A percentile compares a stretch with the other conserved stretches of the same genome.
These are phyloP conservation scores for Lathamus discolor DNA, from an alignment of 2,113 vertebrate genomes.

Conservation along the genomic window DNA sequence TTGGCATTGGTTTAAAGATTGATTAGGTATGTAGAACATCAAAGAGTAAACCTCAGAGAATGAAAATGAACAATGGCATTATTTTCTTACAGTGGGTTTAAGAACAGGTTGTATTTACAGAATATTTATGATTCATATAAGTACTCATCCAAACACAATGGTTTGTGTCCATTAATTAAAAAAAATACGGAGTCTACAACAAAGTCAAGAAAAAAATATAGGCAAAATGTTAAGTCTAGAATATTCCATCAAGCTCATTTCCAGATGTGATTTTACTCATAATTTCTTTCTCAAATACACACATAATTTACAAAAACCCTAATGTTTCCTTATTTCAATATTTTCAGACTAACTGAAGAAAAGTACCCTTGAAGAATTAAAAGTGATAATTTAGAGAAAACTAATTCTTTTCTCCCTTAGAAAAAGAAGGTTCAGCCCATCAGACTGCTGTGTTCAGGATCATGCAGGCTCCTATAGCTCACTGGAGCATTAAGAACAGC, in stretches of 20 bases:
- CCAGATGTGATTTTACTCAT: constrained; percentile 25
- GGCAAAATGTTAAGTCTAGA: constrained; percentile 5
- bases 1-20: constrained; percentile 51
- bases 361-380: background rate
- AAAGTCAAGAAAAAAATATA: constrained; percentile 45
- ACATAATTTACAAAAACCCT: background rate
- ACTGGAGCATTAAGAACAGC: background rate
- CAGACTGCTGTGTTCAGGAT: background rate
- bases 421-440: background rate
- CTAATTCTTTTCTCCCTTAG: background rate
- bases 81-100: constrained; percentile 38
- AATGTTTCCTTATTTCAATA: background rate
- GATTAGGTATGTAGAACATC: constrained; percentile 35
- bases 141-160: background rate
- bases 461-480: background rate
- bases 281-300: background rate
- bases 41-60: constrained; percentile 40
- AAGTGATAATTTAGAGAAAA: background rate
- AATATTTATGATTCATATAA: background rate
- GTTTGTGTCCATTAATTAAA: background rate
- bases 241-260: constrained; percentile 38
- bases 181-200: background rate
- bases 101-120: background rate
- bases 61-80: constrained; percentile 44
- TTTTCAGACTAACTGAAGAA: background rate